These are phyloP conservation scores for Symphodus melops DNA, from an alignment of 2,113 vertebrate genomes.

Conservation along the genomic window DNA sequence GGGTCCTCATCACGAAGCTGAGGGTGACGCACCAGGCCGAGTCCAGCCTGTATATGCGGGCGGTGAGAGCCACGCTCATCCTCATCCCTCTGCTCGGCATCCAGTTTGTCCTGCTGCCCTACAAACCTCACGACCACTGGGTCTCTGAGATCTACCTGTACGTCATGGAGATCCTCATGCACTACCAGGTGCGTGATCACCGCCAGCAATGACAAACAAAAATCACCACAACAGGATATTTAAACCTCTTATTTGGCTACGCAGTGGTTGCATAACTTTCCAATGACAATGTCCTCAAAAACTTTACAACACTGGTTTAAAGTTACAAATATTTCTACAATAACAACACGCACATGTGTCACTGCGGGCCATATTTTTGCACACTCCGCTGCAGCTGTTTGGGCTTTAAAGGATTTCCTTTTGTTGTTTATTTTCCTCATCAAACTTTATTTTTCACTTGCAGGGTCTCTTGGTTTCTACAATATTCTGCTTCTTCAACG, in stretches of 20 bases:
- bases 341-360: constrained; percentile 13
- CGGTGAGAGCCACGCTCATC: constrained; percentile 95
- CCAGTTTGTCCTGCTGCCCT: constrained; percentile 91
- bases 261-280: no score
- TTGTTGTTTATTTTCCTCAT: constrained; percentile 1
- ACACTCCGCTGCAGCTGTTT: constrained; percentile 10
- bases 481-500: constrained; percentile 83
- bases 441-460: not conserved
- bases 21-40: constrained; percentile 96
- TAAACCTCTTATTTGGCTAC: no score
- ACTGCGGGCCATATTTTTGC: not conserved
- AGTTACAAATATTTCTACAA: not conserved
- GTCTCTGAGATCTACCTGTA: constrained; percentile 90
- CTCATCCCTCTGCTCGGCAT: constrained; percentile 96
- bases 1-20: constrained; percentile 96
- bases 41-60: constrained; percentile 97
- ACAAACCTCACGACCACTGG: constrained; percentile 87
- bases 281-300: not conserved
- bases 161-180: constrained; percentile 92
- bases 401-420: constrained; percentile 16
- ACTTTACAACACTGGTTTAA: not conserved
- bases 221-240: no score
- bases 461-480: constrained; percentile 81
- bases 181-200: constrained; percentile 89
- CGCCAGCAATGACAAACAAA: not conserved